A percentile compares a stretch with the other conserved stretches of the same genome.
phyloP scores from a whole-genome alignment of 1,140 invertebrate genomes.

The Drosophila bocki region DNA sequence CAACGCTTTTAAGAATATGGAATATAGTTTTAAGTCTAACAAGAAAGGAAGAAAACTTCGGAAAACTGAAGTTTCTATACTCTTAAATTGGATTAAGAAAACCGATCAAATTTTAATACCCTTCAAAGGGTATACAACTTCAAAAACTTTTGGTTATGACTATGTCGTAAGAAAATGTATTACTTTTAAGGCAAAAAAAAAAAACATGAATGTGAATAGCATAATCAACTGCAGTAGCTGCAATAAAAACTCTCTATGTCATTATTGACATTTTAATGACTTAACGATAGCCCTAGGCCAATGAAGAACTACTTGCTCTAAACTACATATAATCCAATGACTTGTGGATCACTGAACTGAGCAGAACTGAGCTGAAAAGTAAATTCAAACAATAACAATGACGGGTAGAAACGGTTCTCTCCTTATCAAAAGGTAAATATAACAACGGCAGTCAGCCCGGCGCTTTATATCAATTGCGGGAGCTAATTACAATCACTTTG shows the following conservation, averaged over 20 bases:
- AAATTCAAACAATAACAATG: constrained; percentile 56
- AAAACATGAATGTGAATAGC: background rate
- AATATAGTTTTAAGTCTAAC: background rate
- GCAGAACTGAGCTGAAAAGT: constrained; percentile 2
- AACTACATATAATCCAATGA: background rate
- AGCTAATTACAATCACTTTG: constrained; percentile 36
- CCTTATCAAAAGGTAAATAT: constrained; percentile 54
- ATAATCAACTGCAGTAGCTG: background rate
- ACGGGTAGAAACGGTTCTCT: constrained; percentile 21
- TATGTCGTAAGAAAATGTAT: no score
- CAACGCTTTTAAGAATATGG: background rate
- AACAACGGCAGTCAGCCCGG: constrained; percentile 11
- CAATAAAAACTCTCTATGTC: background rate
- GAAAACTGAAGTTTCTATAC: no score
- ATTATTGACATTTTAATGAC: constrained; percentile 7
- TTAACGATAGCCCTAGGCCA: background rate
- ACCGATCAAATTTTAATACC: no score
- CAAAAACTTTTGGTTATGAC: background rate
- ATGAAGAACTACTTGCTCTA: background rate
- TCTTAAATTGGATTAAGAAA: no score
- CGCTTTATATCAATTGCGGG: constrained; percentile 39
- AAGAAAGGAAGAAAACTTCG: no score
- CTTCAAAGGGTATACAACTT: background rate
- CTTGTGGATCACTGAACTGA: constrained; percentile 1
- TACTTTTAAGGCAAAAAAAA: no score